A percentile compares a stretch with the other conserved stretches of the same genome.
phyloP scores from a whole-genome alignment of 2,797 vertebrate species.

The Macroramphosus scolopax region DNA sequence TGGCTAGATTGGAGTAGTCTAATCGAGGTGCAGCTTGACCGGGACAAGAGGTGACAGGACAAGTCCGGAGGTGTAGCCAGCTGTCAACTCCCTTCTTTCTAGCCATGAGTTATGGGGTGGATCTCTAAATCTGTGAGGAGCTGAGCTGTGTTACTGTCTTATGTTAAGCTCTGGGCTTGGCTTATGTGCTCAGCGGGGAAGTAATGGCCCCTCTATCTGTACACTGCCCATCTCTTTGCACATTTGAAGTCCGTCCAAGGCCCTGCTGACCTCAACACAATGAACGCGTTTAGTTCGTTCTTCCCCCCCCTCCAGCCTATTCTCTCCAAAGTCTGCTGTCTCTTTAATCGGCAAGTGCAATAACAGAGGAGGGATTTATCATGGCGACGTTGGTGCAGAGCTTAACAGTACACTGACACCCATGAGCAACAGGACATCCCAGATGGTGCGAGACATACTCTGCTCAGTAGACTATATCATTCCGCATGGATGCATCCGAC shows the following conservation, averaged over 20 bases:
- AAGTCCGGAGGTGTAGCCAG: constrained; percentile 21
- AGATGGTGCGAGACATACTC: constrained; percentile 36
- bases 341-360: constrained; percentile 46
- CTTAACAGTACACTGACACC: constrained; percentile 39
- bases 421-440: constrained; percentile 42
- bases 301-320: constrained; percentile 12
- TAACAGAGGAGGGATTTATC: constrained; percentile 46
- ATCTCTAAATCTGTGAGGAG: constrained; percentile 33
- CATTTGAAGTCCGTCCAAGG: constrained; percentile 61
- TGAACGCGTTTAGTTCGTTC: constrained; percentile 35
- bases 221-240: constrained; percentile 60
- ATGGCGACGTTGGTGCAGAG: constrained; percentile 41
- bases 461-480: constrained; percentile 14
- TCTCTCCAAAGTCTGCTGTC: constrained; percentile 20
- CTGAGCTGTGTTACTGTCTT: constrained; percentile 51
- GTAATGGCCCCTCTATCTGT: constrained; percentile 62
- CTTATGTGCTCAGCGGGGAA: constrained; percentile 58
- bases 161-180: constrained; percentile 47
- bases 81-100: constrained; percentile 29
- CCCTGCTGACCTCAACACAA: constrained; percentile 62
- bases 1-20: constrained; percentile 21
- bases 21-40: constrained; percentile 33
- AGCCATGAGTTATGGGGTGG: constrained; percentile 26
- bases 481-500: constrained; percentile 14
- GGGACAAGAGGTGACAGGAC: constrained; percentile 35